Conservation (phyloP, 2,888 invertebrate genomes). For the Dastarcus helophoroides region DNA sequence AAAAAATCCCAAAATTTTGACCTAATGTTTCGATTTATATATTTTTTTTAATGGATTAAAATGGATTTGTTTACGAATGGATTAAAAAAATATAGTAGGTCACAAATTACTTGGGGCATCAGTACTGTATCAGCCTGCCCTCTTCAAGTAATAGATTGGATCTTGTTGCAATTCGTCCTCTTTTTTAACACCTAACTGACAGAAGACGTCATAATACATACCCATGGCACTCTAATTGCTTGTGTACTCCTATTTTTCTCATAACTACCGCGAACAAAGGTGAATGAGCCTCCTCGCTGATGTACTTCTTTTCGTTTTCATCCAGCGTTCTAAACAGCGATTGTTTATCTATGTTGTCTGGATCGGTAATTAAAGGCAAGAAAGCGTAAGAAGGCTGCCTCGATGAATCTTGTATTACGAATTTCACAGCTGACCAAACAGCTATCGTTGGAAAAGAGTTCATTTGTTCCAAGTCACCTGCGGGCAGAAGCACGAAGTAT, state of each 20-base stretch:
- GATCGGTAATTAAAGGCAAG: conserved; percentile 72
- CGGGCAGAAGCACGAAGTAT: no score
- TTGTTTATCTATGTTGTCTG: conserved; percentile 65
- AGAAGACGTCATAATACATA: no score
- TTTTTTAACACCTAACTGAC: no score
- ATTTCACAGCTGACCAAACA: conserved; percentile 86
- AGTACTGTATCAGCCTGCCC: no score
- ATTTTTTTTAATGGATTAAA: no score
- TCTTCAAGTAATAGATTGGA: no score
- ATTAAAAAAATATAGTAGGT: no score
- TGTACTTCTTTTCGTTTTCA: conserved; percentile 44
- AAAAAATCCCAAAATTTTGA: no score
- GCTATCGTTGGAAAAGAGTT: conserved; percentile 86
- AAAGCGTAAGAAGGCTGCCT: conserved; percentile 52
- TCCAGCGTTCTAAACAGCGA: conserved; percentile 50
- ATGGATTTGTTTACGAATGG: no score
- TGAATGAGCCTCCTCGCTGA: conserved; percentile 53
- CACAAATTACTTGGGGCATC: no score
- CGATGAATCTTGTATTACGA: conserved; percentile 48
- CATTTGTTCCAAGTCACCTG: conserved; percentile 49
- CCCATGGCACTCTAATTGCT: conserved; percentile 79
- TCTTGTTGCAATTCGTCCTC: no score
- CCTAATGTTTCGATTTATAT: no score
- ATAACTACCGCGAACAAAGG: conserved; percentile 86
- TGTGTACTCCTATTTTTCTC: conserved; percentile 66